phyloP scores from a whole-genome alignment of 1,140 invertebrate species.

The Brachionus manjavacas region DNA sequence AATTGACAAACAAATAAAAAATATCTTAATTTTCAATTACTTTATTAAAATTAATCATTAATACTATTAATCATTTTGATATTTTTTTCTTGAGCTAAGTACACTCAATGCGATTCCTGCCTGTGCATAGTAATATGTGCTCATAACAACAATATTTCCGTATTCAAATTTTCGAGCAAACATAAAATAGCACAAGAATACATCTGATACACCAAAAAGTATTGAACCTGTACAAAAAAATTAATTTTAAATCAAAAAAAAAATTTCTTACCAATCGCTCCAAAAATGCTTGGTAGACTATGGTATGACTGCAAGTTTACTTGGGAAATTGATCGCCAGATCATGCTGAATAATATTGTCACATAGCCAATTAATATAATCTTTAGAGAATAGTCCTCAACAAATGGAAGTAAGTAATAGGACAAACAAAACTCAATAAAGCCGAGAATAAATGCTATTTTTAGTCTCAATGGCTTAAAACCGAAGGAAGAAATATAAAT shows the following conservation, averaged over 20 bases:
- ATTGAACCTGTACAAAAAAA: neutral
- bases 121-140: conserved; percentile 24
- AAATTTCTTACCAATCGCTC: neutral
- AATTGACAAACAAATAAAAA: no score
- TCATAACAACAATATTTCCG: conserved; percentile 2
- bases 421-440: neutral
- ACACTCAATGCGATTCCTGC: conserved; percentile 22
- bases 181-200: neutral
- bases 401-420: conserved; percentile 4
- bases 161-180: neutral
- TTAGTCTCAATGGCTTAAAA: neutral
- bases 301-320: neutral
- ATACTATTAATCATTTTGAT: neutral
- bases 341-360: conserved; percentile 1
- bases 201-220: neutral
- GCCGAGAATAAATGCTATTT: neutral
- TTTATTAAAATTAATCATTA: neutral
- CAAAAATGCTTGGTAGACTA: neutral
- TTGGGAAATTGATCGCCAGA: conserved; percentile 8
- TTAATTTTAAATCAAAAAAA: neutral
- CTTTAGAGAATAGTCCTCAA: neutral
- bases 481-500: conserved; percentile 6
- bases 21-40: no score
- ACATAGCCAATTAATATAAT: neutral
- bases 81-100: neutral